phyloP scores from a whole-genome alignment of 2,888 invertebrate genomes.

The Heteromyza rotundicornis region DNA sequence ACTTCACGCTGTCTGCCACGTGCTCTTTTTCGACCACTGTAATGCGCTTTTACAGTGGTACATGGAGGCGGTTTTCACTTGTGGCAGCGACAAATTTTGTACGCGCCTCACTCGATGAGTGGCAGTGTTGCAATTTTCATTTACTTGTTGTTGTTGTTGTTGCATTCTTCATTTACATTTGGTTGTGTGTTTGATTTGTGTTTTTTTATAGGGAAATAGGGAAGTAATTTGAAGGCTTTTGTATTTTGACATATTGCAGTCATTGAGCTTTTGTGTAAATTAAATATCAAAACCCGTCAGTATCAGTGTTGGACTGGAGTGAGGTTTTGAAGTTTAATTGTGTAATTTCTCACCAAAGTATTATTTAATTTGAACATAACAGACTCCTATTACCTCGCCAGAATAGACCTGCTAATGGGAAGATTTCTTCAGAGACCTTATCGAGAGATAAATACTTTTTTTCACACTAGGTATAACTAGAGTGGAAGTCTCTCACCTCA shows the following conservation, averaged over 20 bases:
- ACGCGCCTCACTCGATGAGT: neutral
- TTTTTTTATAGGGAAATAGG: neutral
- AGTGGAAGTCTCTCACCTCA: too few species aligned
- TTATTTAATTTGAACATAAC: too few species aligned
- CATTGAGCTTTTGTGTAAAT: slow-evolving; percentile 2
- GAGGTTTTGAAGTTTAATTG: too few species aligned
- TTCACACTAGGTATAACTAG: too few species aligned
- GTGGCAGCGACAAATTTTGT: neutral
- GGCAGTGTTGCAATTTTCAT: neutral
- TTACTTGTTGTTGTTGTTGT: neutral
- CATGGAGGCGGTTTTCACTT: neutral
- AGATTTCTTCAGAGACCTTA: too few species aligned
- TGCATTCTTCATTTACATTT: neutral
- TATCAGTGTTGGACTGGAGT: too few species aligned
- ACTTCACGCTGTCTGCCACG: neutral
- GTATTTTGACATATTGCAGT: slow-evolving; percentile 2
- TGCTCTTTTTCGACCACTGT: neutral
- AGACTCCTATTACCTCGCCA: too few species aligned
- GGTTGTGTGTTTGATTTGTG: neutral
- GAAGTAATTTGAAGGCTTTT: neutral
- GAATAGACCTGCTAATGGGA: too few species aligned
- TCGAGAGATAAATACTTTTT: too few species aligned
- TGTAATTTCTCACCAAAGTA: too few species aligned
- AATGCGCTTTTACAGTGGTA: neutral
- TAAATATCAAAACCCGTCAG: neutral